Evolutionary conservation across 2,113 vertebrate species (phyloP).

Genomic region (Urocitellus parryii): DNA sequence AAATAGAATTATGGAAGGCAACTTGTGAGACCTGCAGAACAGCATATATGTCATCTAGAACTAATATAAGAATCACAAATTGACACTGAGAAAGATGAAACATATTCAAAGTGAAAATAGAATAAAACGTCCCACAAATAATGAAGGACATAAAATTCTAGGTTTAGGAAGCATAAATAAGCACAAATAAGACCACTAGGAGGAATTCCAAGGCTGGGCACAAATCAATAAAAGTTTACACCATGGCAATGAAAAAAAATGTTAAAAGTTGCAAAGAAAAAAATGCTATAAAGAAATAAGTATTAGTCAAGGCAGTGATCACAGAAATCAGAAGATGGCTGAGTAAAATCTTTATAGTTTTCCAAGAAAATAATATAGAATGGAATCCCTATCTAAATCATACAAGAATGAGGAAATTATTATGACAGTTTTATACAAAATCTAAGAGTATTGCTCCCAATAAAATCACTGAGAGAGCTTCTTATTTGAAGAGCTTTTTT

Average conservation of each 20-base stretch:
- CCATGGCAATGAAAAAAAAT: neutral
- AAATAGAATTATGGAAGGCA: neutral
- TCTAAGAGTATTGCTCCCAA: neutral
- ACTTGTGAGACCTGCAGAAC: neutral
- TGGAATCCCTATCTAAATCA: neutral
- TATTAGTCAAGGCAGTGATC: neutral
- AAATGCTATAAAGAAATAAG: neutral
- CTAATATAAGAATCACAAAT: neutral
- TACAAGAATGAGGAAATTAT: neutral
- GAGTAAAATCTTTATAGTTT: neutral
- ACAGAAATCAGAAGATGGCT: neutral
- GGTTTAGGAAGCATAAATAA: neutral
- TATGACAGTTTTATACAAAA: constrained; percentile 29
- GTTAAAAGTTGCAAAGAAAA: neutral
- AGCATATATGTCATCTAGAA: neutral
- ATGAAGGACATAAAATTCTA: neutral
- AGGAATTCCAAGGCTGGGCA: neutral
- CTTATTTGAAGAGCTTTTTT: neutral
- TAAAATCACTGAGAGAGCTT: neutral
- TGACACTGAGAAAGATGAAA: neutral
- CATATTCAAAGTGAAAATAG: neutral
- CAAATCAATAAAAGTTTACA: neutral
- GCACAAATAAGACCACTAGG: neutral
- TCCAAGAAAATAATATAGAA: constrained; percentile 23
- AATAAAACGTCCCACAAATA: neutral